phyloP scores from a whole-genome alignment of 2,888 invertebrate genomes.

The Leptopterna dolabrata region DNA sequence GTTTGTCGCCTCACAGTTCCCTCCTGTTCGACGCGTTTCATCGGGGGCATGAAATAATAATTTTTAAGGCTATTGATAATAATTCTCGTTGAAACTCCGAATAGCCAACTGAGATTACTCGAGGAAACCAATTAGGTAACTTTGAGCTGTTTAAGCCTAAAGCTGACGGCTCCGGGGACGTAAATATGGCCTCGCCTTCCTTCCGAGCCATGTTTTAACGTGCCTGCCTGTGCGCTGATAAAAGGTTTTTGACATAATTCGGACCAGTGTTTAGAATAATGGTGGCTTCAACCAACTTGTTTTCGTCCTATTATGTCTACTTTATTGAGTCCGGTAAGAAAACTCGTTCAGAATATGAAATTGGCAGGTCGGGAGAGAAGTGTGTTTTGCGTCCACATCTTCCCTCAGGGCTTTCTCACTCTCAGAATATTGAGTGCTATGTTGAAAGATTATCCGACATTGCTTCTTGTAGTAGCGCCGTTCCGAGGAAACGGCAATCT shows the following conservation, averaged over 20 bases:
- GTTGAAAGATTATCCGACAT: no score
- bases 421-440: no score
- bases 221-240: conserved; percentile 27
- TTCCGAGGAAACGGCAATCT: no score
- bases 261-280: conserved; percentile 26
- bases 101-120: conserved; percentile 11
- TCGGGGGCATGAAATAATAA: background rate
- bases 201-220: background rate
- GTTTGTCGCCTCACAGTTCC: background rate
- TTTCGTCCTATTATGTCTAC: background rate
- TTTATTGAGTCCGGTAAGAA: background rate
- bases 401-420: no score
- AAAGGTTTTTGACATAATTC: conserved; percentile 37
- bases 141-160: conserved; percentile 24
- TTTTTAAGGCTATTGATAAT: background rate
- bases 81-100: conserved; percentile 12
- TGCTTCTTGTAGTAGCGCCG: no score
- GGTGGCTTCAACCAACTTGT: conserved; percentile 16
- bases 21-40: background rate
- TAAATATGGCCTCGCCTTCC: conserved; percentile 17
- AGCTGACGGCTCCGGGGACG: conserved; percentile 21
- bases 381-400: no score
- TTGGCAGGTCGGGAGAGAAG: no score
- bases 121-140: conserved; percentile 20
- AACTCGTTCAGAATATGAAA: background rate